A percentile compares a stretch with the other conserved stretches of the same genome.
Conservation (phyloP, 2,797 vertebrate species). For the Amblyraja radiata region DNA sequence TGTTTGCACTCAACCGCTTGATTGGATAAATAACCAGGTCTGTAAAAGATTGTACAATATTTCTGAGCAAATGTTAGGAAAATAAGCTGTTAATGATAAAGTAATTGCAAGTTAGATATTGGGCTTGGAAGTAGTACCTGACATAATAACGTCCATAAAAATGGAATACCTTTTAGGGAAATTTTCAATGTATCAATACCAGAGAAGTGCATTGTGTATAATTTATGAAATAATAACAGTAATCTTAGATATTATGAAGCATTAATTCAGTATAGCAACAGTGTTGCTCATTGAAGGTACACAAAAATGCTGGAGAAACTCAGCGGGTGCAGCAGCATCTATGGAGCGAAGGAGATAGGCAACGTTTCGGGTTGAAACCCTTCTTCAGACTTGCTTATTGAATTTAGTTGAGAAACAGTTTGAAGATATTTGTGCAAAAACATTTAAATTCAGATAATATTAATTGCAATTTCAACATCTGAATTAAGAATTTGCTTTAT, state of each 20-base stretch:
- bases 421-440: not conserved
- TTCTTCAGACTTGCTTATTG: not conserved
- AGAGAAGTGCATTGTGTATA: not conserved
- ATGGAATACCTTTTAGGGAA: not conserved
- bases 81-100: not conserved
- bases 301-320: no score
- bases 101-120: not conserved
- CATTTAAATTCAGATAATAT: not conserved
- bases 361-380: no score
- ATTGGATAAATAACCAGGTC: not conserved
- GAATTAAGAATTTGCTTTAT: not conserved
- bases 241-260: not conserved
- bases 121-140: not conserved
- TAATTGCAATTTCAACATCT: not conserved
- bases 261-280: not conserved
- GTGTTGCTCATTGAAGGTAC: not conserved
- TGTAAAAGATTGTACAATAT: not conserved
- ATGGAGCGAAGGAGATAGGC: no score
- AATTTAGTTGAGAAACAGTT: slow-evolving; percentile 7
- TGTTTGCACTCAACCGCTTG: not conserved
- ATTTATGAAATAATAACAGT: not conserved
- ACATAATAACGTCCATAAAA: not conserved
- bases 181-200: not conserved
- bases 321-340: no score
- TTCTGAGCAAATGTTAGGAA: not conserved